Conservation (phyloP, 2,113 vertebrate species). For the Scomber colias region DNA sequence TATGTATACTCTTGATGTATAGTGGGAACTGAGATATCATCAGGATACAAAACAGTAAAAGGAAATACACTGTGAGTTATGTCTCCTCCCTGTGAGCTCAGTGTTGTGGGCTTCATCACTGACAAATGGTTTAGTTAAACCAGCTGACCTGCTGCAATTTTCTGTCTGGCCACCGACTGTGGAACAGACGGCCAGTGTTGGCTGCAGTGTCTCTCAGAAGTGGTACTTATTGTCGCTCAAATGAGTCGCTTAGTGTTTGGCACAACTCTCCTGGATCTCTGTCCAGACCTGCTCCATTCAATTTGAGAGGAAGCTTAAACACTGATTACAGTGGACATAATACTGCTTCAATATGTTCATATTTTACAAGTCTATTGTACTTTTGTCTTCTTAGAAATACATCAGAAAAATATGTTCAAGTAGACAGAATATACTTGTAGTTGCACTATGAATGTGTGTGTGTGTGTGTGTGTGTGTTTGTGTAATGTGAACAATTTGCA, state of each 20-base stretch:
- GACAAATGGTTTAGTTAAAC: background rate
- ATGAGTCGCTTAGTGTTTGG: conserved; percentile 49
- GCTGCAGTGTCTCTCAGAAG: conserved; percentile 17
- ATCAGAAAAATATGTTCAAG: background rate
- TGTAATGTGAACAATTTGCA: background rate
- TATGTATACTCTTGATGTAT: too few species aligned
- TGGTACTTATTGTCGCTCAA: conserved; percentile 6
- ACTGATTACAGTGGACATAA: background rate
- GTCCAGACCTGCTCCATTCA: conserved; percentile 13
- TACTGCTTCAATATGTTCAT: conserved; percentile 3
- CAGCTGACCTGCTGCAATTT: conserved; percentile 9
- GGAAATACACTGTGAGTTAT: too few species aligned
- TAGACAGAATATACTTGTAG: background rate
- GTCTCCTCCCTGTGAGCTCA: background rate
- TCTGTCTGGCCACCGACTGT: conserved; percentile 29
- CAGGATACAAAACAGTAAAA: too few species aligned
- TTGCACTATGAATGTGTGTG: background rate
- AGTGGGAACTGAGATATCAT: too few species aligned
- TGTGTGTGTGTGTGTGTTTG: background rate
- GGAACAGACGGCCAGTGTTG: conserved; percentile 36
- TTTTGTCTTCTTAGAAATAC: background rate
- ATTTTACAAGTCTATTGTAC: background rate
- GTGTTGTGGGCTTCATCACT: background rate
- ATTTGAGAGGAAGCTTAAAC: conserved; percentile 7
- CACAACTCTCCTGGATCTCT: conserved; percentile 28